Base-by-base conservation (phyloP, 2,797 vertebrate species). In the Furcifer pardalis region DNA sequence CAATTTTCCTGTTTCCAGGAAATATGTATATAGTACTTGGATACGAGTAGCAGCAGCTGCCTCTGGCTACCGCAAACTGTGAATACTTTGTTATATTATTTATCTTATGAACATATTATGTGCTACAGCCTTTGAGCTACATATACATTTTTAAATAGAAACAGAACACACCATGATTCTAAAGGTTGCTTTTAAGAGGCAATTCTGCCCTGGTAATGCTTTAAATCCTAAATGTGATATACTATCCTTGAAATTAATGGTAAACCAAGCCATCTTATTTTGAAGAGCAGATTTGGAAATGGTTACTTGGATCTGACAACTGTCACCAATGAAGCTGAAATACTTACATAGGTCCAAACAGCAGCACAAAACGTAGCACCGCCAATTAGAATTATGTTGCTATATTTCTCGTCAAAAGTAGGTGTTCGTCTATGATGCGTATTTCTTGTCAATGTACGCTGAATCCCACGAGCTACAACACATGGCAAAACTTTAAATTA, bases 271-370 rank as follows among this genome's bases (percentile, higher is more conserved):
- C 23, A 25, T 49, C 25, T 25, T 23, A 63, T 79, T 81, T n/a
- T 71, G 52, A 37, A 59, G 8, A 7, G 23, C 32, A 56, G 46
- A 79, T 37, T 12, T 59, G 52, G 75, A 30, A 73, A 63, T 30
- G 13, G 32, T 40, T 25, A 52, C 19, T n/a, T 12, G 23, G 35
- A 74, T 42, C 10, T n/a, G 27, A 68, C 32, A 82, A 21, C 30
- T n/a, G 44, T 13, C 13, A 75, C 63, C 12, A 27, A 6, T 0
- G 49, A 46, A n/a, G 21, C 27, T 71, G 27, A 63, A 88, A 25
- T 56, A 96, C 96, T 97, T 94, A 97, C 96, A 25, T 96, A 97
- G 80, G 7, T 1, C 96, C 96, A 97, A 63, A 93, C 27, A 49
- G 91, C 0, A 30, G 90, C 5, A 88, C 92, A 96, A 85, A 94